Base-by-base conservation (phyloP, 2,797 vertebrate genomes). In the Xiphorhynchus erythropygius region DNA sequence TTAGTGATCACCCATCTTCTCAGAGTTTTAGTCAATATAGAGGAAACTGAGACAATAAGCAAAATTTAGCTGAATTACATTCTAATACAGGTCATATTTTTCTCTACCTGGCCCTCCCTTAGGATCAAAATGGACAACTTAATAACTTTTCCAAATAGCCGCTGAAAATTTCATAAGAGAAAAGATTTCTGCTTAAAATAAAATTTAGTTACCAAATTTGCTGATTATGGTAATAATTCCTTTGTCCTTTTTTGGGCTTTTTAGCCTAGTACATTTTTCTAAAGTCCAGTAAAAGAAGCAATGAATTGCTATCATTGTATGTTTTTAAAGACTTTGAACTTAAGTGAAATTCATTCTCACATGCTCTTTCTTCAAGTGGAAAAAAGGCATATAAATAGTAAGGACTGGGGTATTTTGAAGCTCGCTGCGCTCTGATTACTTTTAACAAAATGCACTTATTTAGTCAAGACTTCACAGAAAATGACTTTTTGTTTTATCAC, bases 401-500 rank as follows among this genome's bases (percentile, higher is more conserved):
- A 71, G 28, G n/a, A 28, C 57, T 88, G 63, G 50, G 64, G 23
- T 65, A 73, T 87, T 91, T 87, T 94, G 86, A 79, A 84, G 30
- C 27, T 91, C n/a, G 22, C 79, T 90, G 39, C 0, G 0, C 33
- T 49, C 42, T 80, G 42, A 41, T 37, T 77, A 18, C 21, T 25
- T 89, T 77, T 49, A 69, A 64, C 24, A 93, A 87, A 91, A 85
- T 70, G 63, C 37, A 60, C 42, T 44, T 87, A 84, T 49, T 35
- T 76, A 50, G 28, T 73, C 28, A 87, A 83, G 63, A 28, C 53
- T 89, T 87, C 19, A 52, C 39, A 88, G 76, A 62, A 95, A 96
- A 95, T 90, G 78, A 84, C 81, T 84, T 88, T 67, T 84, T 97
- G 78, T 96, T 92, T 93, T 90, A 33, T 90, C 63, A 95, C 92